Percentiles rank a stretch among this genome's conserved stretches.
Conservation (phyloP, 2,113 vertebrate genomes). For the Scomber colias region DNA sequence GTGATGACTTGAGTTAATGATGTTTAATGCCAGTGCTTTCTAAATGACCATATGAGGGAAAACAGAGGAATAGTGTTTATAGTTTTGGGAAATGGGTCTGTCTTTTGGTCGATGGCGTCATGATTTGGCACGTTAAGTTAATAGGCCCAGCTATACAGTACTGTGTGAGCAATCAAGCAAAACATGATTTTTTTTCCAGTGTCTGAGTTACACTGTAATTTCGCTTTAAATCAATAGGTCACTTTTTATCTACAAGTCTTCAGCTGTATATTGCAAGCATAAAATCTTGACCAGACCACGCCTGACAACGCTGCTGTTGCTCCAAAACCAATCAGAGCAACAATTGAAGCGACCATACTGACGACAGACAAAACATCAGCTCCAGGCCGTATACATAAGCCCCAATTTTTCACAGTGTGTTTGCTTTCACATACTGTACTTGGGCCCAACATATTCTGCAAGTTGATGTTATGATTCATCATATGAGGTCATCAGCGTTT, state of each 20-base stretch:
- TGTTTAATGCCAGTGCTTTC: no score
- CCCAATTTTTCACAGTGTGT: conserved; percentile 15
- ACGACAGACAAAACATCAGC: conserved; percentile 22
- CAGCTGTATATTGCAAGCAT: no score
- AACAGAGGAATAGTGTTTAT: no score
- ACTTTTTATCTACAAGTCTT: neutral
- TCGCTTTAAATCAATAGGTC: no score
- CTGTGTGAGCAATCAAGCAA: no score
- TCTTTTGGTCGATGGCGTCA: no score
- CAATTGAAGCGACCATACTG: conserved; percentile 12
- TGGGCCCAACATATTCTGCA: conserved; percentile 5
- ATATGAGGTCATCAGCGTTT: conserved; percentile 51
- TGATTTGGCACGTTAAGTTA: no score
- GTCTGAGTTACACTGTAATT: neutral
- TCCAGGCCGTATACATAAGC: neutral
- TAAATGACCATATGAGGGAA: no score
- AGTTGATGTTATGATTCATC: conserved; percentile 37
- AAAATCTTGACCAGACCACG: neutral
- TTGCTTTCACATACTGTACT: conserved; percentile 42
- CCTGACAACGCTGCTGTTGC: neutral
- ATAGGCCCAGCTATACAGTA: no score
- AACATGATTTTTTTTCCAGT: neutral
- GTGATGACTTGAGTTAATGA: no score
- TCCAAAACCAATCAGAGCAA: neutral
- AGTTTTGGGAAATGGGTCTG: no score